A percentile compares a stretch with the other conserved stretches of the same genome.
Conservation (phyloP, 2,797 vertebrate species). For the Carapus acus region DNA sequence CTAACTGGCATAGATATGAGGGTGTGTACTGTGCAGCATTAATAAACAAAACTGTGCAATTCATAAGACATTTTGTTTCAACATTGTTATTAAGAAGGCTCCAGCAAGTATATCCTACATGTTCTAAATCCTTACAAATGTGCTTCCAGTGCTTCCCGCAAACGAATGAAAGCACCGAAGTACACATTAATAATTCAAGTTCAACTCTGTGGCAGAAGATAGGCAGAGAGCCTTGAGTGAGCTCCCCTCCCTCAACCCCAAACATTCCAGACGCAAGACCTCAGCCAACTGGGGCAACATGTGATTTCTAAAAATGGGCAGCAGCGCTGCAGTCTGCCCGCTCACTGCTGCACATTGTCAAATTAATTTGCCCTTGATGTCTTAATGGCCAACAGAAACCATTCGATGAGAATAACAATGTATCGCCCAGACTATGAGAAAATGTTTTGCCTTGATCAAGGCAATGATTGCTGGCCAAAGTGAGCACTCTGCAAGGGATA, state of each 20-base stretch:
- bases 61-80: slow-evolving; percentile 6
- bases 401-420: slow-evolving; percentile 38
- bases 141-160: slow-evolving; percentile 11
- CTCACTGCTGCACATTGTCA: slow-evolving; percentile 35
- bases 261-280: slow-evolving; percentile 9
- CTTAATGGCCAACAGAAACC: slow-evolving; percentile 34
- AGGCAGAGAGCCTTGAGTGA: slow-evolving; percentile 5
- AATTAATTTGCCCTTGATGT: slow-evolving; percentile 40
- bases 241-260: slow-evolving; percentile 1
- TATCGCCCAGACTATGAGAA: slow-evolving; percentile 29
- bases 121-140: slow-evolving; percentile 3
- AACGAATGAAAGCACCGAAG: slow-evolving; percentile 20
- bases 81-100: neutral
- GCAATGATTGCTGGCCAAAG: slow-evolving; percentile 51
- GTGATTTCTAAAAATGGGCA: slow-evolving; percentile 30
- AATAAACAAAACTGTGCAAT: slow-evolving; percentile 1
- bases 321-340: slow-evolving; percentile 10
- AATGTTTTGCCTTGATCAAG: slow-evolving; percentile 63
- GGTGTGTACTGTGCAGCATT: neutral
- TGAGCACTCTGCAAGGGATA: slow-evolving; percentile 55
- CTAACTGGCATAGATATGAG: too few species aligned
- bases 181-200: slow-evolving; percentile 20
- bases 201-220: slow-evolving; percentile 1
- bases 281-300: slow-evolving; percentile 9
- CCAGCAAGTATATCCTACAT: neutral